Evolutionary conservation across 2,888 invertebrate genomes (phyloP).

Genomic region (Drosophila kuntzei): DNA sequence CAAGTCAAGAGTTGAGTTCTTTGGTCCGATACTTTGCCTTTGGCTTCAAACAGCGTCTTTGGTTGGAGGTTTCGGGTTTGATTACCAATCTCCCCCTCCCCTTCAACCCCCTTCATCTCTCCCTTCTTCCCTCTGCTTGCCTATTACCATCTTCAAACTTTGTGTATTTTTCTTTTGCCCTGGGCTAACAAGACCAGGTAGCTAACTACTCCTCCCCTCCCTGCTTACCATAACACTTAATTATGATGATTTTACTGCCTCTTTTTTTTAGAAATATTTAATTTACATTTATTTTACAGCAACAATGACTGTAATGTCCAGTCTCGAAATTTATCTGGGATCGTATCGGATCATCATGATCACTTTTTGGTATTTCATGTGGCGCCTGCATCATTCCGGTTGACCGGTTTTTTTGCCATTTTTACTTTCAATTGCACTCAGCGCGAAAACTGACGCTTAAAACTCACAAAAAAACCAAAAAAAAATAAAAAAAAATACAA

Average conservation of each 20-base stretch:
- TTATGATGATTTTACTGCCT: constrained; percentile 30
- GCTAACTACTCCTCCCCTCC: constrained; percentile 1
- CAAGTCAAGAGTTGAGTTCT: constrained; percentile 38
- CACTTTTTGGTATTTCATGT: constrained; percentile 16
- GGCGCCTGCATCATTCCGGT: constrained; percentile 30
- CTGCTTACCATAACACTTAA: constrained; percentile 14
- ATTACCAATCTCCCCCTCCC: constrained; percentile 13
- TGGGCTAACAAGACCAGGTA: constrained; percentile 35
- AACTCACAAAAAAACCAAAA: constrained; percentile 15
- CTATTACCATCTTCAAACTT: constrained; percentile 14
- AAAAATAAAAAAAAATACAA: no score
- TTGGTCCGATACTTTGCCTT: constrained; percentile 55
- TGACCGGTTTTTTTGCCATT: constrained; percentile 59
- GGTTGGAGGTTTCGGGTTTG: constrained; percentile 23
- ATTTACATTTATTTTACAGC: constrained; percentile 34
- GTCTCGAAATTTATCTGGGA: constrained; percentile 3
- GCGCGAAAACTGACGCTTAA: constrained; percentile 41
- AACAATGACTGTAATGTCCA: constrained; percentile 14
- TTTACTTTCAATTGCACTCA: constrained; percentile 67
- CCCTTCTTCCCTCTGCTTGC: background rate
- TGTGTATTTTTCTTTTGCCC: constrained; percentile 1
- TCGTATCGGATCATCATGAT: constrained; percentile 4
- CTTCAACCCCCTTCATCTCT: background rate
- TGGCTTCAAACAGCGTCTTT: constrained; percentile 32
- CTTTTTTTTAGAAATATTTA: constrained; percentile 20